These are phyloP conservation scores for Denticeps clupeoides DNA, from an alignment of 2,797 vertebrate genomes.

Conservation along the genomic window DNA sequence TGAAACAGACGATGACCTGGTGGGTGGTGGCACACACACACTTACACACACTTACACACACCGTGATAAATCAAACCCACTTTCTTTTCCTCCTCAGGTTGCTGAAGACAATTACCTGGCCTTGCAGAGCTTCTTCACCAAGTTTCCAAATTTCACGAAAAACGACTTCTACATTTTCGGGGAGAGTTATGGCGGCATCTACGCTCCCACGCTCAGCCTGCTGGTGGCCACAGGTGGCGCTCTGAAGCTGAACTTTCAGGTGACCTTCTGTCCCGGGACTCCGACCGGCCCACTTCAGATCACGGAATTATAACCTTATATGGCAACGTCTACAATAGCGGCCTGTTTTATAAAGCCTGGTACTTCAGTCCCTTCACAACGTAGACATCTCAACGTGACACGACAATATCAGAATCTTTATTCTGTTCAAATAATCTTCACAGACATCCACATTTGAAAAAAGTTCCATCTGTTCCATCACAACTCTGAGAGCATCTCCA, in stretches of 20 bases:
- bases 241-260: conserved; percentile 58
- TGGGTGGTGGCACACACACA: conserved; percentile 11
- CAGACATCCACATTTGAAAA: no score
- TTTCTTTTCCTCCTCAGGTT: conserved; percentile 38
- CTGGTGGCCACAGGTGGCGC: conserved; percentile 39
- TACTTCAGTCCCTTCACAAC: no score
- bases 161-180: conserved; percentile 66
- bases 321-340: background rate
- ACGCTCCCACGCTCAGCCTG: conserved; percentile 56
- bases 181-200: conserved; percentile 67
- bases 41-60: no score
- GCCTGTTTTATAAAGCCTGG: no score
- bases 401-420: no score
- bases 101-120: conserved; percentile 61
- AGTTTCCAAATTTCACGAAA: conserved; percentile 57
- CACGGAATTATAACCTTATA: background rate
- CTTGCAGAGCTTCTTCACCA: conserved; percentile 58
- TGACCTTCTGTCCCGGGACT: conserved; percentile 28
- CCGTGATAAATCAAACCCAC: no score
- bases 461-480: no score
- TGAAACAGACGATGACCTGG: conserved; percentile 55
- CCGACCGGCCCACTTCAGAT: background rate
- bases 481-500: no score
- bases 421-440: no score
- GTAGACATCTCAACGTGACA: no score